Conservation (phyloP, 2,888 invertebrate genomes). For the Drosophila kambysellisi region DNA sequence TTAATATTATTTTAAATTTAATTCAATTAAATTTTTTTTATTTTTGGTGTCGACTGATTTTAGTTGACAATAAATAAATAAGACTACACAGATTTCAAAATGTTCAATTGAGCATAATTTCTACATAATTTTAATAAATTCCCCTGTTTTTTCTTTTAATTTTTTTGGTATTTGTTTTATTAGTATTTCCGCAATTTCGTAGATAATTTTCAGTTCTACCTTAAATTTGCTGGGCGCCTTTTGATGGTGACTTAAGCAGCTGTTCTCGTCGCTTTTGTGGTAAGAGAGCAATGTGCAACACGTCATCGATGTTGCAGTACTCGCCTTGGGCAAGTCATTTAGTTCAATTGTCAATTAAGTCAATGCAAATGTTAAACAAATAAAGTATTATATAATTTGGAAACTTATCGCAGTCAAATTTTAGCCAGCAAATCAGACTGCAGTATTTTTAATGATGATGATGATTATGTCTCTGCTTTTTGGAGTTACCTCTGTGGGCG, state of each 20-base stretch:
- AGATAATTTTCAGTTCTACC: constrained; percentile 7
- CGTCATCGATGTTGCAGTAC: constrained; percentile 57
- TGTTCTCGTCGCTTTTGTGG: constrained; percentile 28
- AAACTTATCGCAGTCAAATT: constrained; percentile 32
- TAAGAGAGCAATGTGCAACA: constrained; percentile 48
- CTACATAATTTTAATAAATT: neutral
- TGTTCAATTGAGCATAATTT: neutral
- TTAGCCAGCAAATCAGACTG: constrained; percentile 27
- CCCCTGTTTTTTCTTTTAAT: neutral
- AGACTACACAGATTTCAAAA: too few relatives aligned
- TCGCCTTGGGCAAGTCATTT: constrained; percentile 45
- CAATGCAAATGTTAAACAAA: constrained; percentile 71
- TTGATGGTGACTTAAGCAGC: constrained; percentile 9
- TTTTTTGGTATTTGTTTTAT: neutral
- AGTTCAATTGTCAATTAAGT: constrained; percentile 67
- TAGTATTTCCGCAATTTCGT: neutral
- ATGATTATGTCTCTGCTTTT: constrained; percentile 31
- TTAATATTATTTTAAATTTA: too few relatives aligned
- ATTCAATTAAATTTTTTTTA: too few relatives aligned
- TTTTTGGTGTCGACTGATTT: too few relatives aligned
- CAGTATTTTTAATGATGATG: constrained; percentile 12
- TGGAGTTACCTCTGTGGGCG: constrained; percentile 36
- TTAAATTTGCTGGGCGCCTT: constrained; percentile 14
- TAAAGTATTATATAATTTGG: constrained; percentile 55
- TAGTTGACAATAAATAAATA: too few relatives aligned